Conservation (phyloP, 1,140 invertebrate species). For the Drosophila melanica region DNA sequence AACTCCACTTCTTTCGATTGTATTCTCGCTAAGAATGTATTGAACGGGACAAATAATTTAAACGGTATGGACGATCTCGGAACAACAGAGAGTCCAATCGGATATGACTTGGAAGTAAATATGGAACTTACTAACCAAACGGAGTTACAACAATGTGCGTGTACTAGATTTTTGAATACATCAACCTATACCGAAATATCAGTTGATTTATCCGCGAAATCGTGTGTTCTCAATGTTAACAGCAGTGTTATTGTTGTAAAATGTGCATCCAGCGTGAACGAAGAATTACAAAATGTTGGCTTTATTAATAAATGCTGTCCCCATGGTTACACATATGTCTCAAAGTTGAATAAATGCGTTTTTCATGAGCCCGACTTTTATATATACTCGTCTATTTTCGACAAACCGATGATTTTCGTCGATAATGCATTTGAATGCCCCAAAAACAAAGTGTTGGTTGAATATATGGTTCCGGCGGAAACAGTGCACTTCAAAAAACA, state of each 20-base stretch:
- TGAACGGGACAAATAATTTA: neutral
- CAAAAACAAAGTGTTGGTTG: slow-evolving; percentile 50
- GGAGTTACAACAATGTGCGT: slow-evolving; percentile 11
- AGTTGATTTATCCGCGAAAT: slow-evolving; percentile 9
- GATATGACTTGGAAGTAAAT: slow-evolving; percentile 13
- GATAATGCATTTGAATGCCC: slow-evolving; percentile 48
- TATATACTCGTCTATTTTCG: slow-evolving; percentile 41
- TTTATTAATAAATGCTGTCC: slow-evolving; percentile 65
- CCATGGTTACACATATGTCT: slow-evolving; percentile 46
- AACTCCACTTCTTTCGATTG: slow-evolving; percentile 9
- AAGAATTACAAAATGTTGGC: slow-evolving; percentile 17
- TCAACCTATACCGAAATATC: slow-evolving; percentile 8
- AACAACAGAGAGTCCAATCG: slow-evolving; percentile 20
- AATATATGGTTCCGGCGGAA: slow-evolving; percentile 40
- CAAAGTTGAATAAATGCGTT: slow-evolving; percentile 40
- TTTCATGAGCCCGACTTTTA: slow-evolving; percentile 23
- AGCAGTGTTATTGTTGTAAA: slow-evolving; percentile 18
- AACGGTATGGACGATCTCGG: neutral
- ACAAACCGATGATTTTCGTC: slow-evolving; percentile 46
- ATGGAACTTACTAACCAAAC: neutral
- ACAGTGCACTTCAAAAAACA: slow-evolving; percentile 26
- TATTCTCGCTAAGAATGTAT: neutral
- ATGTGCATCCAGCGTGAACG: slow-evolving; percentile 7
- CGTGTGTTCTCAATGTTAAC: slow-evolving; percentile 30
- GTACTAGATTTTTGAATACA: slow-evolving; percentile 12